A percentile compares a stretch with the other conserved stretches of the same genome.
Conservation (phyloP, 2,888 invertebrate species). For the Stomorhina lunata region DNA sequence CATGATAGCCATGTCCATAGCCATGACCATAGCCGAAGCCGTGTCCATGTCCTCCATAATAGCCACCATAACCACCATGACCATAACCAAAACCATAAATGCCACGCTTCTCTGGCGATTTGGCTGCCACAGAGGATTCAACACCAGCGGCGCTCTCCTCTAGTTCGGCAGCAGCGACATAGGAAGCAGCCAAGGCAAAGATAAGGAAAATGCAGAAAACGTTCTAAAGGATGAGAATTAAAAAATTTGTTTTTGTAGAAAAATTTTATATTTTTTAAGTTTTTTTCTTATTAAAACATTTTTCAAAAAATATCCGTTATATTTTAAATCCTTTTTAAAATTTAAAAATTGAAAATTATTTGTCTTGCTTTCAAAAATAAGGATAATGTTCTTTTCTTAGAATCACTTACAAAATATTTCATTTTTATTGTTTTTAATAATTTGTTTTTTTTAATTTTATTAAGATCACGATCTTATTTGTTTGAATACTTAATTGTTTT, state of each 20-base stretch:
- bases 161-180: constrained; percentile 56
- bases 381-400: too few species aligned
- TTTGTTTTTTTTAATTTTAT: constrained; percentile 17
- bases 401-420: constrained; percentile 68
- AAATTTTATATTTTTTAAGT: too few species aligned
- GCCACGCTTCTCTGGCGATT: constrained; percentile 68
- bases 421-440: constrained; percentile 59
- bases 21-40: too few species aligned
- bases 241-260: background rate
- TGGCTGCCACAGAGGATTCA: constrained; percentile 61
- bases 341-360: too few species aligned
- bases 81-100: constrained; percentile 69
- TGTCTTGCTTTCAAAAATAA: too few species aligned
- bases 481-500: constrained; percentile 61
- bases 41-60: too few species aligned
- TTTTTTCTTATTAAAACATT: too few species aligned
- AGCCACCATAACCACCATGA: too few species aligned
- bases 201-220: constrained; percentile 66
- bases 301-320: too few species aligned
- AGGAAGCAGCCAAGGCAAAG: constrained; percentile 59
- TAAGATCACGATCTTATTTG: constrained; percentile 62
- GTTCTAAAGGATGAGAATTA: constrained; percentile 45
- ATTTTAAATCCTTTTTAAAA: too few species aligned
- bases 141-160: too few species aligned
- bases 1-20: constrained; percentile 59